phyloP scores from a whole-genome alignment of 2,888 invertebrate species.

The Neelides folsomi region DNA sequence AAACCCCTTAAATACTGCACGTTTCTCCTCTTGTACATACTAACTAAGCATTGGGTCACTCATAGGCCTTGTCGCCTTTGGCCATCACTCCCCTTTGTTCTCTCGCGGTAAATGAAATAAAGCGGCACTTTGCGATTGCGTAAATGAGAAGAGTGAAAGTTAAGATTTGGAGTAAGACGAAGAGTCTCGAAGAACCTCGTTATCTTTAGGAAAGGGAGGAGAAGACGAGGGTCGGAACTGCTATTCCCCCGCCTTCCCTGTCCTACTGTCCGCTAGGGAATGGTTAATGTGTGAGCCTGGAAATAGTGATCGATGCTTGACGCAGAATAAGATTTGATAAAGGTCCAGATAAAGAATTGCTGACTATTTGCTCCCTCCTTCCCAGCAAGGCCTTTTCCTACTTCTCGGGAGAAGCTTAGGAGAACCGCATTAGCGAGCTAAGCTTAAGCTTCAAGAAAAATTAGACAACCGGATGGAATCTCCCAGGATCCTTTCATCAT shows the following conservation, averaged over 20 bases:
- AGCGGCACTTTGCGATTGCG: constrained; percentile 19
- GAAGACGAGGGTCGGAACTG: neutral
- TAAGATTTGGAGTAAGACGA: constrained; percentile 3
- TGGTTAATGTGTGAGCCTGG: constrained; percentile 21
- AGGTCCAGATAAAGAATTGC: constrained; percentile 24
- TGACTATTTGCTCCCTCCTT: constrained; percentile 12
- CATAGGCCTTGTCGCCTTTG: neutral
- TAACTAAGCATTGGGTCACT: too few relatives aligned
- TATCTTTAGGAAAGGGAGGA: constrained; percentile 3
- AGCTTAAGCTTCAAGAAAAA: constrained; percentile 9
- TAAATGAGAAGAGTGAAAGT: constrained; percentile 10
- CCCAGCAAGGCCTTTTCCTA: neutral
- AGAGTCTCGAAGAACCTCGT: constrained; percentile 4
- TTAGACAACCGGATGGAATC: constrained; percentile 14
- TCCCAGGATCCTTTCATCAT: constrained; percentile 15
- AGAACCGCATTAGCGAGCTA: too few relatives aligned
- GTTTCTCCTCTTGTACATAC: too few relatives aligned
- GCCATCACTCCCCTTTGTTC: constrained; percentile 10
- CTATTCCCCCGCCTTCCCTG: constrained; percentile 5
- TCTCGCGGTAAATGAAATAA: constrained; percentile 19
- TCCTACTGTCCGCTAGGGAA: constrained; percentile 16
- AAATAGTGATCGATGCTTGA: constrained; percentile 24
- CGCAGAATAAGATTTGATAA: constrained; percentile 24
- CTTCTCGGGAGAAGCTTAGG: too few relatives aligned
- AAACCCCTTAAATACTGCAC: too few relatives aligned